Base-by-base conservation (phyloP, 2,113 vertebrate species). In the Megalops atlanticus region DNA sequence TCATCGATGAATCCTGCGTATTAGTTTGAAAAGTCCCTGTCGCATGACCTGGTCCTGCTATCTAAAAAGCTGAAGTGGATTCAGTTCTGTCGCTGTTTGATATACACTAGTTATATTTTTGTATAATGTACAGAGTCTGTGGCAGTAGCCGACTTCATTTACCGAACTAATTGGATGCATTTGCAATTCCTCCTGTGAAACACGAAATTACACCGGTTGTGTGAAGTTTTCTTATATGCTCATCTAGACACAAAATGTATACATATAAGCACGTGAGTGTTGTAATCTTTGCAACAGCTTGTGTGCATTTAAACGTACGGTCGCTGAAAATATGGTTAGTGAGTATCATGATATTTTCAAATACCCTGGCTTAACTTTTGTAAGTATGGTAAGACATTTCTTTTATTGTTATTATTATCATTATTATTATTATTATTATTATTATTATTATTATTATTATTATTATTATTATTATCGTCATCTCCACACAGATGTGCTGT, bases 401-500 rank as follows among this genome's bases (percentile, higher is more conserved):
- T 1, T 31, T n/a, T 27, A 11, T 10, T 5, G 12, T 11, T 27
- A 64, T 64, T 27, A 64, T 64, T 64, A 64, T 64, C 12, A 64
- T 64, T 64, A 64, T 64, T 64, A 64, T 64, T 64, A 64, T 64
- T 64, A 64, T 10, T 64, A 64, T 27, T 64, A 58, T 4, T 58
- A 58, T 24, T 52, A 52, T 14, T 52, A 52, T 14, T 52, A 3
- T 3, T 18, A 52, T 7, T 49, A 49, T 7, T 49, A 49, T 7
- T 49, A 49, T 7, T 49, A 0, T 7, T 49, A 4, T 7, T 49
- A 4, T 7, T 49, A 6, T 38, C 16, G 3, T 54, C 76, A 80
- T 70, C 69, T 31, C 80, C 87, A 81, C 80, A 78, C 89, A 98
- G 97, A 96, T 88, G 86, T 94, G 4, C 91, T 95, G 80, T 85